A percentile compares a stretch with the other conserved stretches of the same genome.
These are phyloP conservation scores for Nebria ingens DNA, from an alignment of 1,140 invertebrate species.

Conservation along the genomic window DNA sequence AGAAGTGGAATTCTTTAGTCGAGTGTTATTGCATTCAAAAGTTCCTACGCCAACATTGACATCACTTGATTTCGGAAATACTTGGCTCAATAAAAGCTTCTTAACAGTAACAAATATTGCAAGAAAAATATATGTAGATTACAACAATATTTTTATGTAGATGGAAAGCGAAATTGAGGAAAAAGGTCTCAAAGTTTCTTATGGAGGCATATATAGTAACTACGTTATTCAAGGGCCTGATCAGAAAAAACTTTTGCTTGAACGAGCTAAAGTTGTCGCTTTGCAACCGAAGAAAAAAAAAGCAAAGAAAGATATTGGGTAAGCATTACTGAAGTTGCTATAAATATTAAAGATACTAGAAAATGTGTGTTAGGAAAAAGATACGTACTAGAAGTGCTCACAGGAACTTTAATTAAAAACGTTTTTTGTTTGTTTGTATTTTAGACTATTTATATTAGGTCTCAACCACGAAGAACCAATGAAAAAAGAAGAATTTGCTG, in stretches of 20 bases:
- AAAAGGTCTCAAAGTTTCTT: conserved; percentile 28
- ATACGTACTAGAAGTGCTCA: too few species aligned
- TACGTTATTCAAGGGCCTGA: conserved; percentile 36
- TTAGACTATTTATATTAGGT: conserved; percentile 23
- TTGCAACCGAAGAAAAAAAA: conserved; percentile 36
- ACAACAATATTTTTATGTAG: too few species aligned
- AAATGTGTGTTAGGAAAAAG: too few species aligned
- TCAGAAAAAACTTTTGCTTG: conserved; percentile 32
- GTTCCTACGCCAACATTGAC: conserved; percentile 20
- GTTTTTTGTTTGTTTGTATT: conserved; percentile 10
- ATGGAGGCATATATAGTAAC: conserved; percentile 37
- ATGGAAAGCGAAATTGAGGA: conserved; percentile 26
- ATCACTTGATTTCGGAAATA: conserved; percentile 34
- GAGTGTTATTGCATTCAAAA: conserved; percentile 13
- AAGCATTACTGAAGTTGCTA: conserved; percentile 17
- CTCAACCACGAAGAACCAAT: conserved; percentile 23
- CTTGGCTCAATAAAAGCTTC: conserved; percentile 33
- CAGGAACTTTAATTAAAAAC: too few species aligned
- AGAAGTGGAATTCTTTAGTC: conserved; percentile 26
- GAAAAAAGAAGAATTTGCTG: conserved; percentile 27
- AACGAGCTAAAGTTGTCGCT: conserved; percentile 35
- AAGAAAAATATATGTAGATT: too few species aligned
- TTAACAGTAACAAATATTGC: conserved; percentile 25
- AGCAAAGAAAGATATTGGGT: conserved; percentile 34
- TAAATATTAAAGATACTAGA: too few species aligned